Percentiles rank a stretch among this genome's conserved stretches.
Conservation (phyloP, 2,113 vertebrate genomes). For the Junco hyemalis region DNA sequence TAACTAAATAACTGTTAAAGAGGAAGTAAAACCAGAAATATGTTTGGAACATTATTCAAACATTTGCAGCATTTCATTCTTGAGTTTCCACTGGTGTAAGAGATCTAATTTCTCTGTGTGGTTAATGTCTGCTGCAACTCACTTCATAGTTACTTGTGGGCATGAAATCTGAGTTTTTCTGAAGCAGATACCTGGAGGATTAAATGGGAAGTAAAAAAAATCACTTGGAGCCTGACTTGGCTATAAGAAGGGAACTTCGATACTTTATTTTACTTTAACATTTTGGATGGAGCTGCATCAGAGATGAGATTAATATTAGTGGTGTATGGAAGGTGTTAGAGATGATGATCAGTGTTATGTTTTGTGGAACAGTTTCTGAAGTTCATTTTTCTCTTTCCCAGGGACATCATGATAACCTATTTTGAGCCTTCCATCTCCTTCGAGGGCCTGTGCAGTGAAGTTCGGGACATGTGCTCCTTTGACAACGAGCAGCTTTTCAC, state of each 20-base stretch:
- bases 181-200: neutral
- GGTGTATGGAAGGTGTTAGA: neutral
- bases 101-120: neutral
- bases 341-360: neutral
- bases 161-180: neutral
- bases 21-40: neutral
- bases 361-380: neutral
- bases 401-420: conserved; percentile 99
- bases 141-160: neutral
- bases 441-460: conserved; percentile 90
- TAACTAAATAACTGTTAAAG: neutral
- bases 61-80: neutral
- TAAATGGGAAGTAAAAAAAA: neutral
- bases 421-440: conserved; percentile 97
- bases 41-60: neutral
- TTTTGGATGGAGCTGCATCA: neutral
- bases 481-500: conserved; percentile 97
- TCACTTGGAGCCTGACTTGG: neutral
- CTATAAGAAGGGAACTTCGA: neutral
- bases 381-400: conserved; percentile 64
- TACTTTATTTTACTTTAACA: neutral
- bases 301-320: neutral
- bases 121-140: neutral
- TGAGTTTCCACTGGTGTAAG: neutral
- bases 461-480: conserved; percentile 97